These are phyloP conservation scores for Mythimna impura DNA, from an alignment of 2,888 invertebrate species.

Conservation along the genomic window DNA sequence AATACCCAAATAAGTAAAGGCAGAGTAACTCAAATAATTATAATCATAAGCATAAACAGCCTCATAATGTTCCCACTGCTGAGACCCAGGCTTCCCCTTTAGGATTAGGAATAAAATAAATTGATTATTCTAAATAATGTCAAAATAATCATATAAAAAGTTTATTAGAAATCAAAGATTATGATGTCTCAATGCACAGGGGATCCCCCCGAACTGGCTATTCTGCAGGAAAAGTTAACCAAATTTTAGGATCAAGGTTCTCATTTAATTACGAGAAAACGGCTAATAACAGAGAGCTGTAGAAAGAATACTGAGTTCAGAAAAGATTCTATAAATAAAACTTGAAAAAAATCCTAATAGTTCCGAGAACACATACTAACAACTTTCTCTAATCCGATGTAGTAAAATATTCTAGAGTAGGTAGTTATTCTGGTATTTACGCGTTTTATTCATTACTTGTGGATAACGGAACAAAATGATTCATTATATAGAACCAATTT, in stretches of 20 bases:
- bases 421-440: neutral
- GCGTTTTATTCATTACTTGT: conserved; percentile 2
- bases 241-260: neutral
- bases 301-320: neutral
- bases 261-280: neutral
- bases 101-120: too few species aligned
- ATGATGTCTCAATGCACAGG: too few species aligned
- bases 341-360: too few species aligned
- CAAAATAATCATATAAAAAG: too few species aligned
- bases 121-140: too few species aligned
- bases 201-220: too few species aligned
- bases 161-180: too few species aligned
- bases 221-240: too few species aligned
- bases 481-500: conserved; percentile 31
- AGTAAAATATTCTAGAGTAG: neutral
- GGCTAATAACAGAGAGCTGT: neutral
- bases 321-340: neutral
- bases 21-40: too few species aligned
- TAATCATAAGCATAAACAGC: too few species aligned
- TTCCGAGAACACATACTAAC: neutral
- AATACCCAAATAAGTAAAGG: neutral
- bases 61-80: too few species aligned
- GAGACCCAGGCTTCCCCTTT: too few species aligned
- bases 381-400: neutral
- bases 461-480: conserved; percentile 6